Evolutionary conservation across 2,113 vertebrate genomes (phyloP).

Genomic region (Eonycteris spelaea): DNA sequence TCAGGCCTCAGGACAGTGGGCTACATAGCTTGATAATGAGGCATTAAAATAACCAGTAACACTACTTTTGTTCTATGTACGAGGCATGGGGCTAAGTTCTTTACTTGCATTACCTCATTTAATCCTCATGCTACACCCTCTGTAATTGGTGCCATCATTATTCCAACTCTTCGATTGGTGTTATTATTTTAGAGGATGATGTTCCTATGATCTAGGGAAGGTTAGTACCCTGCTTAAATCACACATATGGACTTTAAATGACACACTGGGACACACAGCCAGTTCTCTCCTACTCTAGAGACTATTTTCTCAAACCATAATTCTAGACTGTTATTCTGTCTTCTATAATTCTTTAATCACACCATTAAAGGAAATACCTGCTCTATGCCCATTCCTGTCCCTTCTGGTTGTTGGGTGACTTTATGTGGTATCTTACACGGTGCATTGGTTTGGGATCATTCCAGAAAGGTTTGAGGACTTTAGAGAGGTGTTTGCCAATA

Average conservation of each 20-base stretch:
- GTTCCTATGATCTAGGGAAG: background rate
- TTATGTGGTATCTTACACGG: background rate
- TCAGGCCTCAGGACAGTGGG: background rate
- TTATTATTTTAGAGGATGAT: background rate
- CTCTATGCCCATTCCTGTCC: background rate
- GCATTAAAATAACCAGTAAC: background rate
- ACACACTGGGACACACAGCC: background rate
- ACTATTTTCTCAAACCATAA: background rate
- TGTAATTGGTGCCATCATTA: background rate
- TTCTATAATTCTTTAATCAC: background rate
- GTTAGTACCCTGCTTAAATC: background rate
- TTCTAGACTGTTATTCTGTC: background rate
- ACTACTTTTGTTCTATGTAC: background rate
- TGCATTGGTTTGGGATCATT: background rate
- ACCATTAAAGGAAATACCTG: background rate
- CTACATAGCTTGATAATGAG: background rate
- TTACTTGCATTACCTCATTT: background rate
- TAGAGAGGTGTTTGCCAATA: background rate
- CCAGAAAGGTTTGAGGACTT: background rate
- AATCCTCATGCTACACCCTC: background rate
- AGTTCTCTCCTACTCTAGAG: background rate
- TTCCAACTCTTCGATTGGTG: background rate
- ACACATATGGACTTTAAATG: background rate
- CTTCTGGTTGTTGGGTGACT: background rate
- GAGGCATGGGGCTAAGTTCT: background rate